Evolutionary conservation across 92 coral and sea anemone genomes (phyloP).

Genomic region (Zoanthus sociatus): DNA sequence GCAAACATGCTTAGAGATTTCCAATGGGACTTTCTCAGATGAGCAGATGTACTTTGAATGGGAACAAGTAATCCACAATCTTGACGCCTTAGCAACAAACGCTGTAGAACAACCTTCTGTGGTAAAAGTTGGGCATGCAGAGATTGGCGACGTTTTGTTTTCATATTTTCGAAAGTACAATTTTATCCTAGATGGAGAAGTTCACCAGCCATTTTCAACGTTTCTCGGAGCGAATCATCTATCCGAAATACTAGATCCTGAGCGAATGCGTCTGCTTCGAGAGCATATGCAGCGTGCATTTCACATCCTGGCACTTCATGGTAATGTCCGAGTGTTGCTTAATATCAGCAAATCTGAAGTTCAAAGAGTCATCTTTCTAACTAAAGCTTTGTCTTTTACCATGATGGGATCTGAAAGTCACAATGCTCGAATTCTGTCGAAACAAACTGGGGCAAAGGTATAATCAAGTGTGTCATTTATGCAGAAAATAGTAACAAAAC

Average conservation of each 20-base stretch:
- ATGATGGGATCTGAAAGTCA: constrained; percentile 86
- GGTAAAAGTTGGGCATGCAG: constrained; percentile 57
- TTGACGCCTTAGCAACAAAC: constrained; percentile 1
- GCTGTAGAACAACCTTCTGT: constrained; percentile 7
- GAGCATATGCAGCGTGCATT: constrained; percentile 98
- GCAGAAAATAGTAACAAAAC: no score
- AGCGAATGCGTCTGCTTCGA: constrained; percentile 73
- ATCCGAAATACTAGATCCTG: constrained; percentile 76
- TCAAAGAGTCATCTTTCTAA: constrained; percentile 78
- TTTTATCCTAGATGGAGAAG: constrained; percentile 50
- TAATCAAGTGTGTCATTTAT: neutral
- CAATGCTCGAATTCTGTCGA: constrained; percentile 77
- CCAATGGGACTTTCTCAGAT: constrained; percentile 57
- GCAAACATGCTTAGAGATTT: constrained; percentile 51
- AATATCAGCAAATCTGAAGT: constrained; percentile 78
- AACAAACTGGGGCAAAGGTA: constrained; percentile 88
- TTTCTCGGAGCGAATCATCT: constrained; percentile 72
- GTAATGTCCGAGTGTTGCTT: constrained; percentile 75
- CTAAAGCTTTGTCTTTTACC: constrained; percentile 74
- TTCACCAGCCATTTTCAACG: constrained; percentile 71
- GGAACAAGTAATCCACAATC: constrained; percentile 48
- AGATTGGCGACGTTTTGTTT: constrained; percentile 79
- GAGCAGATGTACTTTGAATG: constrained; percentile 46
- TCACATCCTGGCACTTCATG: constrained; percentile 88
- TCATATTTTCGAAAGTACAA: constrained; percentile 78